Percentiles rank a stretch among this genome's conserved stretches.
phyloP scores from a whole-genome alignment of 2,113 vertebrate species.

The Damaliscus lunatus region DNA sequence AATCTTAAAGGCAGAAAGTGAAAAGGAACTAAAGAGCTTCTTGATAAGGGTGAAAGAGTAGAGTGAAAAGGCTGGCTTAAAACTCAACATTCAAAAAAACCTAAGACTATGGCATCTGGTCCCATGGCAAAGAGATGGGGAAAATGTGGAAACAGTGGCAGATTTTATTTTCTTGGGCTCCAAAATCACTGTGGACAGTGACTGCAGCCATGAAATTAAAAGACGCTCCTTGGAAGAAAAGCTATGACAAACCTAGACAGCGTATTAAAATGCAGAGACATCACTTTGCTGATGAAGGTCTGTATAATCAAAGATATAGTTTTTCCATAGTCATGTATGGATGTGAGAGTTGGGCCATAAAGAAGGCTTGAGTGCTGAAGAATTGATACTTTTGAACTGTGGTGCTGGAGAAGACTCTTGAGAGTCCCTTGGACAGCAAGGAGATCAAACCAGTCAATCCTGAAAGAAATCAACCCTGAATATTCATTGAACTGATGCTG shows the following conservation, averaged over 20 bases:
- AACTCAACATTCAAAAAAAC: background rate
- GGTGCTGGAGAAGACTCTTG: background rate
- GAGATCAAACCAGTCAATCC: background rate
- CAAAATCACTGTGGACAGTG: background rate
- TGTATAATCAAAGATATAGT: background rate
- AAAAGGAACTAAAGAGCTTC: background rate
- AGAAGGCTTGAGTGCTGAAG: background rate
- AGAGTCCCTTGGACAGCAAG: background rate
- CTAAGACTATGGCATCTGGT: background rate
- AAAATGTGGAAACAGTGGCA: background rate
- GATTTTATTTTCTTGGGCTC: background rate
- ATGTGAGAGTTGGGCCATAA: background rate
- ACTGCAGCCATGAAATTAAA: background rate
- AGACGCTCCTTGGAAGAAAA: background rate
- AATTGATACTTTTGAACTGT: background rate
- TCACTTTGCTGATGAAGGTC: background rate
- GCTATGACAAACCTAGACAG: background rate
- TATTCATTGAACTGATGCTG: background rate
- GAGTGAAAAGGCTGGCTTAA: background rate
- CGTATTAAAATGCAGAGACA: accelerated
- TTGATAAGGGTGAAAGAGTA: background rate
- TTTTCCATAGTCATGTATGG: background rate
- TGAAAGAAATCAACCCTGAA: background rate
- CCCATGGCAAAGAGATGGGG: background rate
- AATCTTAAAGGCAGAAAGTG: background rate